Evolutionary conservation across 2,797 vertebrate genomes (phyloP).

Genomic region (Anas acuta): DNA sequence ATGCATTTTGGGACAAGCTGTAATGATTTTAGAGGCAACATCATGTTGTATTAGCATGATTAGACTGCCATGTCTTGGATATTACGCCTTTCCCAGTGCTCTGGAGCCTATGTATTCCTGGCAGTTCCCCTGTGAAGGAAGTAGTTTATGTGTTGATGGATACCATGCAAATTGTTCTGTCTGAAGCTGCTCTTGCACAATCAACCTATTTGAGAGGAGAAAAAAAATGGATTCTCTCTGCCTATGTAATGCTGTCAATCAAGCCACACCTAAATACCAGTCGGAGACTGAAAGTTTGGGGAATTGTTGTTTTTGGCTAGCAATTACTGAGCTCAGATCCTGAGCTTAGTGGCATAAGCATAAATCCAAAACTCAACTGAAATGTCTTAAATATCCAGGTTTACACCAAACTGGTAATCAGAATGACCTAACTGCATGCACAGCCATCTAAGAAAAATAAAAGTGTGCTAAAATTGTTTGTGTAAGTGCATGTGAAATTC

Average conservation of each 20-base stretch:
- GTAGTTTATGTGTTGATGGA: conserved; percentile 56
- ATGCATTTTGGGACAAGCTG: background rate
- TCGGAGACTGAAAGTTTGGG: conserved; percentile 45
- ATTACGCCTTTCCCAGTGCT: background rate
- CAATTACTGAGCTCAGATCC: background rate
- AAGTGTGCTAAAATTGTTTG: background rate
- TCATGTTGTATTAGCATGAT: background rate
- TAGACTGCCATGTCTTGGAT: background rate
- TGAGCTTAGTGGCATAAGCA: background rate
- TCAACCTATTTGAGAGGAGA: conserved; percentile 1
- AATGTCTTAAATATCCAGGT: background rate
- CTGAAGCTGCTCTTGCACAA: conserved; percentile 57
- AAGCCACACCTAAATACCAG: conserved; percentile 63
- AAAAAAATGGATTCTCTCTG: conserved; percentile 17
- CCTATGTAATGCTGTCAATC: conserved; percentile 38
- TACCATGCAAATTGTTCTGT: conserved; percentile 61
- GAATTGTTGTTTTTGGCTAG: conserved; percentile 47
- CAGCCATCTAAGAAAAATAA: background rate
- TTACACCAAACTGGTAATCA: background rate
- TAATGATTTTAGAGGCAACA: background rate
- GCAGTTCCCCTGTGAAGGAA: conserved; percentile 27
- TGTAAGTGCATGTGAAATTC: conserved; percentile 17
- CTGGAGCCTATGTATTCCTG: background rate
- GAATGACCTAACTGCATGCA: background rate
- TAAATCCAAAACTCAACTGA: conserved; percentile 1